Evolutionary conservation across 1,140 invertebrate genomes (phyloP), one percentile per base, ranked within the genome.

Genomic region (Acromyrmex heyeri): DNA sequence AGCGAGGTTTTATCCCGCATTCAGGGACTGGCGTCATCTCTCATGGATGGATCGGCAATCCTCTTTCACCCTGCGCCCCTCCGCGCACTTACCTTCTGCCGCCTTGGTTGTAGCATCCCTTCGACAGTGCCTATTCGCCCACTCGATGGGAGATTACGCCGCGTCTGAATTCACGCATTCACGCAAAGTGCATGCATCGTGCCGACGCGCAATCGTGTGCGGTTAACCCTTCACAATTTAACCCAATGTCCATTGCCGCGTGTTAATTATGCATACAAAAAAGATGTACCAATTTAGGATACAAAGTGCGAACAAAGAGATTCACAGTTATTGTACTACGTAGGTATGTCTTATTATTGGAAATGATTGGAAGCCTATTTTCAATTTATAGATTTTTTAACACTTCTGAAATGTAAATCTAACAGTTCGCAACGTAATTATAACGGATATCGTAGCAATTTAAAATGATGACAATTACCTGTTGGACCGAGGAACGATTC

Each of bases 31-130:
- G 67, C 90, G 89, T 92, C 91, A 94, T 94, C 93, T 92, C 92
- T 93, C 93, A 93, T 93, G 93, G 93, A 93, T 94, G 92, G 92
- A 94, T 94, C 93, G 92, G 90, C 91, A 94, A 94, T 94, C 94
- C 94, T 94, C 94, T 94, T 94, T 94, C 93, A 92, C 92, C 87
- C 86, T 73, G 75, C 77, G n/a, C 85, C 65, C 85, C 90, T 73
- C 81, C 90, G 86, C 57, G 65, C 83, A 81, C 89, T 91, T 87
- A 89, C 86, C 79, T 55, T 21, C 50, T 55, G 27, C 57, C 59
- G 27, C 61, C 50, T 65, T 50, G 61, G 62, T 24, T 78, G 79
- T 62, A 61, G 57, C 64, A 69, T 69, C 59, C 69, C 90, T 83
- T 61, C 86, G 72, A 72, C 77, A 67, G 59, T 67, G 73, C 75